Percentiles rank a stretch among this genome's conserved stretches.
Conservation (phyloP, 2,888 invertebrate genomes). For the Mystacides longicornis region DNA sequence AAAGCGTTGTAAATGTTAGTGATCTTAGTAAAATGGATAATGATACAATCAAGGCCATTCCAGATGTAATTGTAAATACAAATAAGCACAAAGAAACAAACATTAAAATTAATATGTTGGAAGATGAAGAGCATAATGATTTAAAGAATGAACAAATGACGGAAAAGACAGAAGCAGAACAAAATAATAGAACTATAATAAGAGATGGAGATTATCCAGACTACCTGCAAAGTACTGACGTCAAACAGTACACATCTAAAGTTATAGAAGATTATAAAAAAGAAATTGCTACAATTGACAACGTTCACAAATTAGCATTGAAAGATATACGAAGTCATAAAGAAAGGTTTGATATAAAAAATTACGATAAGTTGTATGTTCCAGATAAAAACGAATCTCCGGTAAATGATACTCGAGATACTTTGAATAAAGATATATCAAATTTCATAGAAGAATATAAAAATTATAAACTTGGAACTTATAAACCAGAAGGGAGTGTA, state of each 20-base stretch:
- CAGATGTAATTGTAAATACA: neutral
- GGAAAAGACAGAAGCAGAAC: neutral
- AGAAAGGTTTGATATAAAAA: slow-evolving; percentile 2
- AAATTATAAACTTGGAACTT: slow-evolving; percentile 10
- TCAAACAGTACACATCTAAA: slow-evolving; percentile 46
- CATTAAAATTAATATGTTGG: no score
- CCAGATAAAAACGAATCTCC: neutral
- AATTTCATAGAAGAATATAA: slow-evolving; percentile 16
- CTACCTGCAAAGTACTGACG: slow-evolving; percentile 42
- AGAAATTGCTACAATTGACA: slow-evolving; percentile 46
- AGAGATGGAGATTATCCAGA: slow-evolving; percentile 36
- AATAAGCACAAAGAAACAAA: no score
- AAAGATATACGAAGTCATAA: slow-evolving; percentile 41
- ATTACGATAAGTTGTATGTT: neutral
- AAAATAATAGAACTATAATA: neutral
- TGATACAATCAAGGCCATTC: no score
- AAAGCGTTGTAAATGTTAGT: no score
- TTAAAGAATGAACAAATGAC: neutral
- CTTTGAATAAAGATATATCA: slow-evolving; percentile 7
- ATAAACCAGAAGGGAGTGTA: slow-evolving; percentile 6
- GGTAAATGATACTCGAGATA: neutral
- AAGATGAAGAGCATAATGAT: no score
- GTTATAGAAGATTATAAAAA: slow-evolving; percentile 49
- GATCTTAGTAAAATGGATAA: no score
- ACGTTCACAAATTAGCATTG: slow-evolving; percentile 42